Conservation (phyloP, 1,140 invertebrate species). For the Chlorops oryzae region DNA sequence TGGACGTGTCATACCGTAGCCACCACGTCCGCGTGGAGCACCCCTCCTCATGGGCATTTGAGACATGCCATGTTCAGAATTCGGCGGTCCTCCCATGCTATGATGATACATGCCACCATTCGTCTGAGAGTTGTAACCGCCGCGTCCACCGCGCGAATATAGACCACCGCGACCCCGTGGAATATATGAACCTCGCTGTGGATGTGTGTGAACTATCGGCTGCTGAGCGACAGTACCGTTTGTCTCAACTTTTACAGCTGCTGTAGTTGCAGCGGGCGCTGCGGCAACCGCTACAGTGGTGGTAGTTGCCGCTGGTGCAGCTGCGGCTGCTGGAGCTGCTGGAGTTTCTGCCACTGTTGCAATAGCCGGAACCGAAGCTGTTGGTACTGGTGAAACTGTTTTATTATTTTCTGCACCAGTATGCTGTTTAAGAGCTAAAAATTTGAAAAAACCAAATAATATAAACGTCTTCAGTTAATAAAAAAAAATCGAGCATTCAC, state of each 20-base stretch:
- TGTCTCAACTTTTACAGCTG: slow-evolving; percentile 14
- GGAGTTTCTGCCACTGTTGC: slow-evolving; percentile 11
- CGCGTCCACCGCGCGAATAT: slow-evolving; percentile 17
- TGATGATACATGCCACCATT: slow-evolving; percentile 31
- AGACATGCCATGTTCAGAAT: slow-evolving; percentile 26
- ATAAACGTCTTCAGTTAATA: too few relatives aligned
- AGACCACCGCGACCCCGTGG: slow-evolving; percentile 31
- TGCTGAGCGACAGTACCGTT: slow-evolving; percentile 26
- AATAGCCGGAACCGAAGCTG: slow-evolving; percentile 18
- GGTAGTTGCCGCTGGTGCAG: slow-evolving; percentile 3
- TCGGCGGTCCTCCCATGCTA: slow-evolving; percentile 26
- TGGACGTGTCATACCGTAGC: slow-evolving; percentile 42
- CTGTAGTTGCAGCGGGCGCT: slow-evolving; percentile 19
- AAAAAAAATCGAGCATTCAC: slow-evolving; percentile 13
- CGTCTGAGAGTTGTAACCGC: slow-evolving; percentile 39
- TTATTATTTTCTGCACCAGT: slow-evolving; percentile 45
- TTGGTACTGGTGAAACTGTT: slow-evolving; percentile 39
- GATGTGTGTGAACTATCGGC: slow-evolving; percentile 18
- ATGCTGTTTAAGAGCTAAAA: slow-evolving; percentile 40
- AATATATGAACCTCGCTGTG: slow-evolving; percentile 15
- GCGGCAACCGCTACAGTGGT: slow-evolving; percentile 8
- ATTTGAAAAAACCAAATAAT: too few relatives aligned
- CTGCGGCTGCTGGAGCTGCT: not conserved
- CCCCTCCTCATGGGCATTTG: slow-evolving; percentile 31
- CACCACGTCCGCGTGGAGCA: slow-evolving; percentile 38